phyloP scores from a whole-genome alignment of 2,888 invertebrate species.

The Ichneumoninae sp. region DNA sequence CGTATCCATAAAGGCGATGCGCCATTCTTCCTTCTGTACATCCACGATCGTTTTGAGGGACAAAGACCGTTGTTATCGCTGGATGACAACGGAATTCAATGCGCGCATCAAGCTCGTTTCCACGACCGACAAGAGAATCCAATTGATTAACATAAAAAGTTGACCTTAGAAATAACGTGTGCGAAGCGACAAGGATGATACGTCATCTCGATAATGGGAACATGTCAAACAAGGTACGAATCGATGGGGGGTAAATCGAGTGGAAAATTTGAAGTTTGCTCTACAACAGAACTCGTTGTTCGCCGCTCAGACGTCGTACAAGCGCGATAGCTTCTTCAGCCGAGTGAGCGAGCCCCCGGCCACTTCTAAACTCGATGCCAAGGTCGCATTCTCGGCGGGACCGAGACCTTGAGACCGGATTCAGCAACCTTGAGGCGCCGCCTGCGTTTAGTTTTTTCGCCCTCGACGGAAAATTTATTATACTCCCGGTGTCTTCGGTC shows the following conservation, averaged over 20 bases:
- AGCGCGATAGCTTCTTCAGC: conserved; percentile 32
- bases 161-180: too few relatives aligned
- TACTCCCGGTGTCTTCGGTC: conserved; percentile 31
- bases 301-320: conserved; percentile 13
- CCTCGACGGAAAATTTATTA: conserved; percentile 63
- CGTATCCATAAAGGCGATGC: conserved; percentile 44
- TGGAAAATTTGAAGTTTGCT: background rate
- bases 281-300: conserved; percentile 1
- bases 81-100: conserved; percentile 3
- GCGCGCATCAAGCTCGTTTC: conserved; percentile 9
- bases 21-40: conserved; percentile 15
- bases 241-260: background rate
- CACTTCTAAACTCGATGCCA: conserved; percentile 67
- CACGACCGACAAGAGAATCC: background rate
- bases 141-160: too few relatives aligned
- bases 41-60: conserved; percentile 31
- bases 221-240: too few relatives aligned
- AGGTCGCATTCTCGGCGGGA: conserved; percentile 67
- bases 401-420: conserved; percentile 67
- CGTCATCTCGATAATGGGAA: too few relatives aligned
- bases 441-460: conserved; percentile 63
- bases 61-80: conserved; percentile 37
- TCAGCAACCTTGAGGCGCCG: conserved; percentile 64
- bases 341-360: conserved; percentile 42
- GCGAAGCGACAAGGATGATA: too few relatives aligned